Evolutionary conservation across 2,113 vertebrate genomes (phyloP), one percentile per base, ranked within the genome.

Genomic region (Heloderma charlesbogerti): DNA sequence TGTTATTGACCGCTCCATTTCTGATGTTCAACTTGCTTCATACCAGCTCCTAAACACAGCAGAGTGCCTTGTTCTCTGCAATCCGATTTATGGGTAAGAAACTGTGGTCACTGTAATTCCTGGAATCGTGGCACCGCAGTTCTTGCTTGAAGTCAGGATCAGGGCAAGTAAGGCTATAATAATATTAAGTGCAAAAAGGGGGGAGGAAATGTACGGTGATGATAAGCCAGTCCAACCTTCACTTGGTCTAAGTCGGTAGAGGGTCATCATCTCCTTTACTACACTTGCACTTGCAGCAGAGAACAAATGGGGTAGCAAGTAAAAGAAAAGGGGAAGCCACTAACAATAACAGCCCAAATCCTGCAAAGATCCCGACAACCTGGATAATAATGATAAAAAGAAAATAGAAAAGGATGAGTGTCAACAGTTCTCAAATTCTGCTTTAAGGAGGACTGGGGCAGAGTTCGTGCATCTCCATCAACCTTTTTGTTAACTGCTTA

Each of bases 221-320:
- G 79, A 91, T 20, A 82, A 94, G 67, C 71, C 45, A 22, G 80
- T 83, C 91, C 94, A 90, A 0, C 89, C 51, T 34, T 13, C 72
- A 87, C 81, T 6, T 78, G 40, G 79, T 93, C 96, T 99, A 99
- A 94, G 98, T 99, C 75, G 99, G 99, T 2, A 99, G 91, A 0
- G 99, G 99, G 96, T 99, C 99, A 12, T 99, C 99, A 4, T 99
- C 99, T 0, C 99, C 99, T 98, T 99, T 99, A 96, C 98, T 98
- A 98, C 99, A 99, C 92, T 99, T 99, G 97, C 99, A 99, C 93
- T 99, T 99, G 97, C 99, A 99, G 98, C 99, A 99, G 83, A 99
- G 98, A 45, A 99, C 98, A 90, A 99, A 99, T 0, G 99, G 99
- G 1, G 99, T 99, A 91, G 99, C 99, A 94, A 99, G 97, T 3